A percentile compares a stretch with the other conserved stretches of the same genome.
Conservation (phyloP, 2,888 invertebrate genomes). For the Athalia rosae region DNA sequence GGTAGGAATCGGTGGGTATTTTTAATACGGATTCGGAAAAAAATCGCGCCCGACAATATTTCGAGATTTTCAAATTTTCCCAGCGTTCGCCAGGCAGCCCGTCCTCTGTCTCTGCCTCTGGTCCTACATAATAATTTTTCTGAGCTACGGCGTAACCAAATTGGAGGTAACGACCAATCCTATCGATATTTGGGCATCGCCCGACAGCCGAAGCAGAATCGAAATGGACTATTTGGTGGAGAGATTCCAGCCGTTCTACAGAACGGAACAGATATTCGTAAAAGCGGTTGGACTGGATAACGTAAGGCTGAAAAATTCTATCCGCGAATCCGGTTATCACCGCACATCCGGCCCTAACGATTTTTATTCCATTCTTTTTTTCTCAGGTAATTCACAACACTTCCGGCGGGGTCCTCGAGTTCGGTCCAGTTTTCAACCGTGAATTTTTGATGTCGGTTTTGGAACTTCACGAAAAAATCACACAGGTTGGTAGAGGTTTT, state of each 20-base stretch:
- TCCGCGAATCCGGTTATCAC: not conserved
- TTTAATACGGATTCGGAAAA: not conserved
- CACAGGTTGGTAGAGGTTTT: conserved; percentile 73
- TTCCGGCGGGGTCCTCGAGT: conserved; percentile 73
- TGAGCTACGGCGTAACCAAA: conserved; percentile 81
- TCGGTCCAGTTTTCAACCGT: conserved; percentile 88
- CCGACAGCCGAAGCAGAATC: conserved; percentile 84
- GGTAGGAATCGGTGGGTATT: conserved; percentile 73
- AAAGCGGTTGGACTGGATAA: conserved; percentile 77
- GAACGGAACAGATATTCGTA: conserved; percentile 92
- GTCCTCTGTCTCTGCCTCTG: conserved; percentile 79
- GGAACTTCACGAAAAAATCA: conserved; percentile 80
- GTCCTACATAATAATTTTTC: conserved; percentile 78
- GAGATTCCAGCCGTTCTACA: conserved; percentile 91
- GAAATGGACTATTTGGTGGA: conserved; percentile 93
- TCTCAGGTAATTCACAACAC: conserved; percentile 69
- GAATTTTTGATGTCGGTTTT: conserved; percentile 85
- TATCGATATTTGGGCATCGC: conserved; percentile 94
- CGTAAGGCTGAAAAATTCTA: conserved; percentile 68
- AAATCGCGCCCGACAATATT: not conserved
- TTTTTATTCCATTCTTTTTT: conserved; percentile 17
- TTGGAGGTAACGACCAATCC: conserved; percentile 90
- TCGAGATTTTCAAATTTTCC: conserved; percentile 47
- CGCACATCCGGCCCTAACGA: not conserved
- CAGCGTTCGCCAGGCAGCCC: conserved; percentile 82